Percentiles rank a stretch among this genome's conserved stretches.
These are phyloP conservation scores for Corythaeola cristata DNA, from an alignment of 2,113 vertebrate species.

Conservation along the genomic window DNA sequence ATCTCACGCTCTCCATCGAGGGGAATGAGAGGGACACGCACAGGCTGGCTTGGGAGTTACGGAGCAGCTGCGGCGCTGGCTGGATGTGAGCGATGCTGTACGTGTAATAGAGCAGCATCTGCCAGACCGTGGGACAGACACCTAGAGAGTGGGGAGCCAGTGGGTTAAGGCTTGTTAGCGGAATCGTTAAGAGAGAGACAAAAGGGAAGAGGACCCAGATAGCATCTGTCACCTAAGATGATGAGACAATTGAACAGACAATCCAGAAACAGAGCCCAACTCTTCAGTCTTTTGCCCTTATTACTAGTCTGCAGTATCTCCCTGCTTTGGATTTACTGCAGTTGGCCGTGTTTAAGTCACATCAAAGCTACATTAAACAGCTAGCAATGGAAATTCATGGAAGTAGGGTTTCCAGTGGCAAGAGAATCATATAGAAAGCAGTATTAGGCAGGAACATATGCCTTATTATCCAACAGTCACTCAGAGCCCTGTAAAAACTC, in stretches of 20 bases:
- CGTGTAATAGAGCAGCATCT: not conserved
- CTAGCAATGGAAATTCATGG: not conserved
- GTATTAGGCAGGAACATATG: not conserved
- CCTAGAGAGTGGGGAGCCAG: not conserved
- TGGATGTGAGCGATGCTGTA: not conserved
- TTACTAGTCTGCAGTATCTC: not conserved
- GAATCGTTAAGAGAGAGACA: not conserved
- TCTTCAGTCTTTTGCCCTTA: not conserved
- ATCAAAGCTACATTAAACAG: not conserved
- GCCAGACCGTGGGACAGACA: not conserved
- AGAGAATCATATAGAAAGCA: not conserved
- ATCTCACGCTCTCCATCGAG: not conserved
- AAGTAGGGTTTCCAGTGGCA: not conserved
- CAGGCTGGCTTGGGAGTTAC: not conserved
- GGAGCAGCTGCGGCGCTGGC: not conserved
- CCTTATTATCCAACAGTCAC: not conserved
- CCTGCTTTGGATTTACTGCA: not conserved
- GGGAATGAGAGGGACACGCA: not conserved
- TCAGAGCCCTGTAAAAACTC: constrained; percentile 5
- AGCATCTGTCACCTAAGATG: not conserved
- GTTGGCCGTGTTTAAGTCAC: not conserved
- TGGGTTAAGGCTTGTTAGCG: not conserved
- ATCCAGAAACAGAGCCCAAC: not conserved
- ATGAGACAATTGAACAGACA: not conserved
- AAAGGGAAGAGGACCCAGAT: not conserved